Evolutionary conservation across 2,797 vertebrate species (phyloP), one percentile per base, ranked within the genome.

Genomic region (Bradypodion ventrale): DNA sequence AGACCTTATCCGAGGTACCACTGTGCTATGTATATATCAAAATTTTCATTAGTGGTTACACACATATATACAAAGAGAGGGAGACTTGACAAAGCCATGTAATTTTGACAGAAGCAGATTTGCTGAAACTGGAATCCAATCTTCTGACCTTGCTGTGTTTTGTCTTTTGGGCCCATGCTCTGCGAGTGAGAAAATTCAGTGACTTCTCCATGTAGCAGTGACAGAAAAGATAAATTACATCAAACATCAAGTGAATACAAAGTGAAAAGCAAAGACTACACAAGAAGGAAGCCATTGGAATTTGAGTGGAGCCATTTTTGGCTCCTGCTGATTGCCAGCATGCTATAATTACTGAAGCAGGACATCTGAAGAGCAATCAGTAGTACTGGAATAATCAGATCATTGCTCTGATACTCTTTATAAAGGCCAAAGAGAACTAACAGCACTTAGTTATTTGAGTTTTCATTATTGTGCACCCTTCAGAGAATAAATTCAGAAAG

Each of bases 331-430:
- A 85, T 85, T 85, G 65, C 74, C 84, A 85, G 79, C 84, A 72
- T 70, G 84, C 78, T 60, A 65, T 82, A 85, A 85, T 85, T 85
- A 85, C 65, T 81, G 73, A 85, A 76, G 78, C 65, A 85, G 84
- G 84, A 76, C 52, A 21, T 81, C 65, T 85, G 78, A 85, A 85
- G 79, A 85, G 84, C 79, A 85, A 85, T 85, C 84, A 81, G 79
- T 82, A 76, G 73, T 79, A 81, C 23, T 82, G 73, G 84, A 70
- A 85, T 85, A 85, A 85, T 81, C 74, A 85, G 65, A 85, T 85
- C 78, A 81, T 69, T 70, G 78, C 65, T 52, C 63, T 62, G 42
- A 82, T 76, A 77, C 32, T 72, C 23, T 74, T 65, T 40, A 42
- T 49, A 40, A 85, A 85, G 73, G 65, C 84, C 73, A 76, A 85